Evolutionary conservation across 2,113 vertebrate species (phyloP), one percentile per base, ranked within the genome.

Genomic region (Halichoerus grypus): DNA sequence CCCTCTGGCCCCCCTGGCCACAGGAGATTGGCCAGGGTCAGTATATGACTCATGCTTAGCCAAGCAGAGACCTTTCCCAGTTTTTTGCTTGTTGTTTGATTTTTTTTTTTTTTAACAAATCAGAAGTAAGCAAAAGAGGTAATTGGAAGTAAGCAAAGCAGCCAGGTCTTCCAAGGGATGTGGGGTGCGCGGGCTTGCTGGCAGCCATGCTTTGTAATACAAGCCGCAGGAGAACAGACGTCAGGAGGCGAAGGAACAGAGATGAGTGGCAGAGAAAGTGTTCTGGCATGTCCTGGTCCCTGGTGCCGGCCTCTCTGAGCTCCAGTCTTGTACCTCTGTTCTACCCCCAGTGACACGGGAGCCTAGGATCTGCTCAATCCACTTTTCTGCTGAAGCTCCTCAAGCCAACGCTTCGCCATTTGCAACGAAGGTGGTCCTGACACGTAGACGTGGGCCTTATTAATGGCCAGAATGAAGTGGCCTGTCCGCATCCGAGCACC

Each of bases 41-140:
- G 12, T 33, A 7, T 4, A 26, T 1, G 26, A 67, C 67, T 36
- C 6, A 5, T 1, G 22, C 46, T 28, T 26, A 55, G n/a, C 31
- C 24, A 59, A 76, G 82, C 55, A 79, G 77, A 83, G 53, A 72
- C 36, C 21, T 88, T 33, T 28, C 71, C 31, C 24, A 81, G 31
- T 22, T 16, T 69, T 86, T 63, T 79, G 26, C 21, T 65, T 71
- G 2, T 76, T 55, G 9, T 59, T 65, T 90, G 28, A 18, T 46
- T 72, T 63, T 63, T 63, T 51, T 77, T 51, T 51, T 15, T 65
- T 16, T 24, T 12, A 91, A 74, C 3, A 86, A 79, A 24, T 14
- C 82, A 46, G 39, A 97, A 59, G 91, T n/a, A 51, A 81, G 71
- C 46, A 80, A 79, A 92, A 69, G n/a, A 36, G 36, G n/a, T 71